Base-by-base conservation (phyloP, 1,140 invertebrate genomes). In the Aradophagus sp. region DNA sequence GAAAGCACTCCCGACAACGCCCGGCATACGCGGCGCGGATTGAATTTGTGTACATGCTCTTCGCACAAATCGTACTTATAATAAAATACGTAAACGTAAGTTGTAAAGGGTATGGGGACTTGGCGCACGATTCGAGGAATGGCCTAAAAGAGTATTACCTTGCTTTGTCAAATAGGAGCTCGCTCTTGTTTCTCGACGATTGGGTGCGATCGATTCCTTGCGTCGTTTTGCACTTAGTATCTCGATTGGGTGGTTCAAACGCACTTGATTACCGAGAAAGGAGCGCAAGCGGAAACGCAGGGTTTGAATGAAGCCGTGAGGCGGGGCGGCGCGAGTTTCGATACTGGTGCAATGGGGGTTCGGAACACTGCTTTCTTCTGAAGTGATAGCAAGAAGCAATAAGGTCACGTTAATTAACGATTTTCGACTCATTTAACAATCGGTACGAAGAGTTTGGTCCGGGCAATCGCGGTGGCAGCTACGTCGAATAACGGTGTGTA, bases 331-430 rank as follows among this genome's bases (percentile, higher is more conserved):
- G n/a, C n/a, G n/a, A n/a, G n/a, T n/a, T n/a, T n/a, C n/a, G n/a
- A n/a, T n/a, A n/a, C n/a, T n/a, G n/a, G n/a, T n/a, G n/a, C 16
- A 44, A 52, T 44, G 58, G 47, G 52, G 44, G 42, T 55, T 55
- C 42, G 61, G 59, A n/a, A 45, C 59, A 53, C 50, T 65, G 61
- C 23, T 65, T 65, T 48, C 52, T 66, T 58, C 26, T 42, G 17
- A 44, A 35, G 52, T 66, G 62, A 66, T 66, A 66, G 52, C 12
- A 35, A 56, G 32, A 50, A 66, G 62, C 55, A 68, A 68, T 53
- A 59, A 58, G 45, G 8, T 36, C 59, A 53, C 16, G 39, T 59
- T 58, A 19, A 16, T 14, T 13, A 52, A 29, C 36, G 3, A 16
- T 66, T 50, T 42, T 38, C 32, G 41, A 23, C 12, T 17, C 44